These are phyloP conservation scores for Drosophila littoralis DNA, from an alignment of 1,140 invertebrate genomes.

Conservation along the genomic window DNA sequence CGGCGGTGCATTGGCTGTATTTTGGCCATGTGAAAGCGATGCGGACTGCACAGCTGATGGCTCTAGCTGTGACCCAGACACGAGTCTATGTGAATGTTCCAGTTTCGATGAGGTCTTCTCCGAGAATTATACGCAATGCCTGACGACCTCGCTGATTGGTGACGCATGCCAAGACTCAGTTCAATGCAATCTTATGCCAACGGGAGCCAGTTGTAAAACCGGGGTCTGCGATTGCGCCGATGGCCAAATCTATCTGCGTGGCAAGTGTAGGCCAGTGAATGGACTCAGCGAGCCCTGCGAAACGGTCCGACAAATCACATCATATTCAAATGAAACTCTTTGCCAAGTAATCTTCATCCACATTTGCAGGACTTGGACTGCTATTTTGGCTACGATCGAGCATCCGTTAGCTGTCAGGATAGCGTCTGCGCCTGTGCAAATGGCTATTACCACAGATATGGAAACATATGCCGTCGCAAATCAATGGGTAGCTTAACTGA, in stretches of 20 bases:
- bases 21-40: slow-evolving; percentile 79
- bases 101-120: slow-evolving; percentile 72
- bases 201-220: slow-evolving; percentile 83
- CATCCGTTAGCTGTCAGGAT: slow-evolving; percentile 78
- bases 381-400: slow-evolving; percentile 82
- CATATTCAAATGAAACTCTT: background rate
- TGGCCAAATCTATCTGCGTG: slow-evolving; percentile 79
- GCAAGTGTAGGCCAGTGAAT: slow-evolving; percentile 77
- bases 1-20: slow-evolving; percentile 62
- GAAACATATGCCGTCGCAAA: slow-evolving; percentile 84
- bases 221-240: slow-evolving; percentile 84
- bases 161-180: slow-evolving; percentile 77
- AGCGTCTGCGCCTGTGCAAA: slow-evolving; percentile 80
- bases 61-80: slow-evolving; percentile 60
- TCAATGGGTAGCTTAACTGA: slow-evolving; percentile 73
- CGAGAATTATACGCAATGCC: slow-evolving; percentile 68
- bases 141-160: slow-evolving; percentile 78
- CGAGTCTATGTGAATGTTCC: slow-evolving; percentile 64
- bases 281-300: slow-evolving; percentile 74
- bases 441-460: slow-evolving; percentile 84
- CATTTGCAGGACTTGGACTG: slow-evolving; percentile 76
- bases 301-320: slow-evolving; percentile 37
- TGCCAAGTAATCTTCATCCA: background rate
- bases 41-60: slow-evolving; percentile 74
- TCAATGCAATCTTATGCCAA: slow-evolving; percentile 85